A percentile compares a stretch with the other conserved stretches of the same genome.
Conservation (phyloP, 1,140 invertebrate genomes). For the Apis cerana region DNA sequence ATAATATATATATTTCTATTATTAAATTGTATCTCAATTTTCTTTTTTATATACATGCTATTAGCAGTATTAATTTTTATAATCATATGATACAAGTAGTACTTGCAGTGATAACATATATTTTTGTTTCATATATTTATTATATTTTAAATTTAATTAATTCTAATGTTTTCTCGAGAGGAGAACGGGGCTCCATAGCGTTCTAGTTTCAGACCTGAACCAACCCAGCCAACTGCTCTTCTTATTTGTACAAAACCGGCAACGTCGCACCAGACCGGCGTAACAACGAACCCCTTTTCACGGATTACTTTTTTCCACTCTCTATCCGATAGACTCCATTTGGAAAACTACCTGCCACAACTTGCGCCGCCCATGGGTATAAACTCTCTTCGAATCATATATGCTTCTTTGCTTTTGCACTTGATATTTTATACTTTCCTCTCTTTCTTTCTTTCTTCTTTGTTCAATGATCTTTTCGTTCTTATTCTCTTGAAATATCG, state of each 20-base stretch:
- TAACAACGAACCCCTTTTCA: conserved; percentile 65
- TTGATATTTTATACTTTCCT: not conserved
- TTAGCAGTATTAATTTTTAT: not conserved
- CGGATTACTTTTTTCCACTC: conserved; percentile 62
- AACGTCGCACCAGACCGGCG: conserved; percentile 55
- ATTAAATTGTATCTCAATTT: not conserved
- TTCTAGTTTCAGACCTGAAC: conserved; percentile 19
- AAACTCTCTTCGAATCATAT: conserved; percentile 16
- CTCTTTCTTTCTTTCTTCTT: not conserved
- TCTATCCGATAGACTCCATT: conserved; percentile 53
- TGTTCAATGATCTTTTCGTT: not conserved
- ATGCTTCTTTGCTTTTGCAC: conserved; percentile 26
- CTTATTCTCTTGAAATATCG: conserved; percentile 19
- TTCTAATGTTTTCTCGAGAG: not conserved
- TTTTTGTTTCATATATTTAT: not conserved
- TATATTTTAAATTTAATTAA: not conserved
- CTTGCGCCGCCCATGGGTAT: conserved; percentile 41
- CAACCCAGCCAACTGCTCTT: conserved; percentile 22
- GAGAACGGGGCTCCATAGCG: not conserved
- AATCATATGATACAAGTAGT: not conserved
- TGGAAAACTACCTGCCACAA: conserved; percentile 58
- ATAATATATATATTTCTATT: no score
- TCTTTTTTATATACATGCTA: not conserved
- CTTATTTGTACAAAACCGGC: conserved; percentile 33
- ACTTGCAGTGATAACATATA: not conserved